Conservation (phyloP, 2,888 invertebrate species). For the Trichogramma dendrolimi region DNA sequence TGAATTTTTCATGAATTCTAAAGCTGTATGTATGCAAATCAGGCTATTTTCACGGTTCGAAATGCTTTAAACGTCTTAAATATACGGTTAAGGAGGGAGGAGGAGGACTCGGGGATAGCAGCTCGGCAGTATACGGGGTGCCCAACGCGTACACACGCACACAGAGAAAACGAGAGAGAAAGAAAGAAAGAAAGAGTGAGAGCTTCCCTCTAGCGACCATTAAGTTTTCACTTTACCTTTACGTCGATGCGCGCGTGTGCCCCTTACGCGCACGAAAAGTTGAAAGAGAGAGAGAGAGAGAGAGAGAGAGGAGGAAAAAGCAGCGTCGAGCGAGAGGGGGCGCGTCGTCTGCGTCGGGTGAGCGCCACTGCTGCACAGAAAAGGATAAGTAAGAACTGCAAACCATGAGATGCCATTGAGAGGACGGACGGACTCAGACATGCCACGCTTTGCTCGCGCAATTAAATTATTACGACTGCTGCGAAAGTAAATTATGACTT, state of each 20-base stretch:
- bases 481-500: slow-evolving; percentile 19
- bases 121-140: slow-evolving; percentile 35
- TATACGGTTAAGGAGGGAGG: slow-evolving; percentile 34
- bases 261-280: too few relatives aligned
- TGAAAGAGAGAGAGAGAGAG: slow-evolving; percentile 2
- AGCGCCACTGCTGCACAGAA: too few relatives aligned
- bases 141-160: slow-evolving; percentile 37
- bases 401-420: too few relatives aligned
- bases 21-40: slow-evolving; percentile 49
- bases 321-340: too few relatives aligned
- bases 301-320: not conserved
- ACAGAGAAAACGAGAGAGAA: too few relatives aligned
- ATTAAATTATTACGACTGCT: slow-evolving; percentile 25
- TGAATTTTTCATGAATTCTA: slow-evolving; percentile 49
- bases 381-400: too few relatives aligned
- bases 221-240: slow-evolving; percentile 41
- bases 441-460: too few relatives aligned
- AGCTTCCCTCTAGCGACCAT: slow-evolving; percentile 42
- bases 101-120: slow-evolving; percentile 27
- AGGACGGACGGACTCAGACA: too few relatives aligned
- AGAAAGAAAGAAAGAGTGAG: too few relatives aligned
- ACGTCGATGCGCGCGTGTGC: not conserved
- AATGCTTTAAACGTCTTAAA: slow-evolving; percentile 48
- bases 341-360: too few relatives aligned
- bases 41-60: slow-evolving; percentile 46